Evolutionary conservation across 2,888 invertebrate species (phyloP).

Genomic region (Ophraella communa): DNA sequence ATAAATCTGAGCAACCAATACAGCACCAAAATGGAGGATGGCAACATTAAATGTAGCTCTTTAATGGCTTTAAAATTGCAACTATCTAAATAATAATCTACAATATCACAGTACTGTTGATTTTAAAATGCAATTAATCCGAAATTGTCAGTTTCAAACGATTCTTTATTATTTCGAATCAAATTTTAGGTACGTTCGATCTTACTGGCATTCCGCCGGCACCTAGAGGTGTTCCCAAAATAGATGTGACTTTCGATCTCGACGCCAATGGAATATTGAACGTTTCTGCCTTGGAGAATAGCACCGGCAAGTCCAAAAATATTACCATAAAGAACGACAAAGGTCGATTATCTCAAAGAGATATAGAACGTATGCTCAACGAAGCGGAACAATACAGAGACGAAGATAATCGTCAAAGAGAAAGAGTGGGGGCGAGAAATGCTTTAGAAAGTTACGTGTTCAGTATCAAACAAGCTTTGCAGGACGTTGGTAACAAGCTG

Average conservation of each 20-base stretch:
- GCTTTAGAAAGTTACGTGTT: constrained; percentile 75
- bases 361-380: constrained; percentile 80
- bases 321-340: constrained; percentile 86
- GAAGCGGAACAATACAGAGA: constrained; percentile 76
- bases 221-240: constrained; percentile 63
- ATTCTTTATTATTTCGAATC: constrained; percentile 70
- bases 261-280: constrained; percentile 78
- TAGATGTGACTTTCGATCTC: constrained; percentile 72
- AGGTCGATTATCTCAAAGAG: constrained; percentile 79
- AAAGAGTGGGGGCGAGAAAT: constrained; percentile 74
- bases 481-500: constrained; percentile 70
- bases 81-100: too few species aligned
- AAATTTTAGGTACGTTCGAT: constrained; percentile 59
- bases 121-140: too few species aligned
- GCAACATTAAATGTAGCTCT: too few species aligned
- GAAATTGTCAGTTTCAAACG: too few species aligned
- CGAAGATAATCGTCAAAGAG: constrained; percentile 74
- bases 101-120: too few species aligned
- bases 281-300: constrained; percentile 63
- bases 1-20: too few species aligned
- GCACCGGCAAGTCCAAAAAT: constrained; percentile 71
- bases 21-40: too few species aligned
- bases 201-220: constrained; percentile 64
- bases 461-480: constrained; percentile 71
- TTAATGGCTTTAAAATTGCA: too few species aligned